These are phyloP conservation scores for Gasteruption jaculator DNA, from an alignment of 2,888 invertebrate genomes.

Conservation along the genomic window DNA sequence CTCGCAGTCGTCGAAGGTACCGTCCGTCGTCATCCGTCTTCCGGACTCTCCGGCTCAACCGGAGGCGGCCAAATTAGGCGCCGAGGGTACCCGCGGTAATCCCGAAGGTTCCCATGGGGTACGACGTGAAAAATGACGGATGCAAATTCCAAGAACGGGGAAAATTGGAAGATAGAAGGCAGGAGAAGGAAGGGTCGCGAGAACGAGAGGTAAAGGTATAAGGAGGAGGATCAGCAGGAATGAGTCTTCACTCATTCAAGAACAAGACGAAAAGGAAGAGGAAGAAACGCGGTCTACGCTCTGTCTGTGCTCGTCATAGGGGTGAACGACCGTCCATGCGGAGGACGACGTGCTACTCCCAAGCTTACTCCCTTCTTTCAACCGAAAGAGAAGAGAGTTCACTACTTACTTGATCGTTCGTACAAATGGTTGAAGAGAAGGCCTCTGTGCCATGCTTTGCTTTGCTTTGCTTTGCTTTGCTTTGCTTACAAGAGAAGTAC, in stretches of 20 bases:
- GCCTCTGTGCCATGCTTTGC: no score
- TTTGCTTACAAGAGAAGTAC: no score
- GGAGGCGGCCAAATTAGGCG: no score
- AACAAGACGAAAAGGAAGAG: slow-evolving; percentile 19
- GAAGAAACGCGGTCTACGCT: slow-evolving; percentile 37
- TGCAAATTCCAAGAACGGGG: background rate
- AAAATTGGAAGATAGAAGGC: slow-evolving; percentile 6
- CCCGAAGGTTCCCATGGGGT: no score
- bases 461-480: no score
- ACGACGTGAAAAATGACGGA: no score
- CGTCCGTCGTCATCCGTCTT: no score
- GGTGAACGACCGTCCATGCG: slow-evolving; percentile 44
- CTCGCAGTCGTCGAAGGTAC: no score
- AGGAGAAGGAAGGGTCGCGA: slow-evolving; percentile 9
- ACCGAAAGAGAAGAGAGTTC: slow-evolving; percentile 8
- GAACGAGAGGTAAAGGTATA: slow-evolving; percentile 4
- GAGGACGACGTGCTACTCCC: slow-evolving; percentile 36
- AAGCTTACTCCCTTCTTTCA: slow-evolving; percentile 20
- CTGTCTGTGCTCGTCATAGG: slow-evolving; percentile 35
- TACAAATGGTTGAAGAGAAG: no score
- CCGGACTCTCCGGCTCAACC: no score
- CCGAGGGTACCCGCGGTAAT: no score
- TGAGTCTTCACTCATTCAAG: slow-evolving; percentile 4
- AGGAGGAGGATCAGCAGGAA: slow-evolving; percentile 13
- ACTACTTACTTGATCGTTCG: no score